These are phyloP conservation scores for Stercorarius parasiticus DNA, from an alignment of 2,113 vertebrate species.

Conservation along the genomic window DNA sequence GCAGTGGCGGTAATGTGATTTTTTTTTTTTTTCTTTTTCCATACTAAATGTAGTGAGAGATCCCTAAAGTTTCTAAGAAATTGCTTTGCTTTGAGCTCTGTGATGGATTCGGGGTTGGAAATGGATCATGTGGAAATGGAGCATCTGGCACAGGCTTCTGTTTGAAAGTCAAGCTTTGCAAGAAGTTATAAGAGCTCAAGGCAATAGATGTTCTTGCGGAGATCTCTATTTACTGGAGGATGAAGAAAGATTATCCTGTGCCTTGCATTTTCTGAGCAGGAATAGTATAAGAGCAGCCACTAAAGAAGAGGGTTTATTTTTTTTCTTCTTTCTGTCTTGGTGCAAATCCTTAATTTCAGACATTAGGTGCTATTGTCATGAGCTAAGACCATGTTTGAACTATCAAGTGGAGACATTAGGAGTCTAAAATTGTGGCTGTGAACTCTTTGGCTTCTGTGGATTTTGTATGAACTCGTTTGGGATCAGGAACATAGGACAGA, in stretches of 20 bases:
- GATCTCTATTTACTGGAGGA: background rate
- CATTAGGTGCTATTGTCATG: background rate
- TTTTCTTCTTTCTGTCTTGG: background rate
- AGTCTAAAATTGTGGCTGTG: background rate
- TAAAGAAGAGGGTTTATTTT: background rate
- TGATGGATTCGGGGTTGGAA: background rate
- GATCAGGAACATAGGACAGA: background rate
- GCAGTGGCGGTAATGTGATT: background rate
- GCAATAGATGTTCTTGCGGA: background rate
- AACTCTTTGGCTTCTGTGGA: background rate
- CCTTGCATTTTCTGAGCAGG: background rate
- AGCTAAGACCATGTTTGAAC: background rate
- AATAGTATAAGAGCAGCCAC: background rate
- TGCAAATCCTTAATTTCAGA: background rate
- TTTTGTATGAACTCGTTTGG: background rate
- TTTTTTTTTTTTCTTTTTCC: background rate
- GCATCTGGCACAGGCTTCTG: background rate
- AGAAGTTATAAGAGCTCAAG: background rate
- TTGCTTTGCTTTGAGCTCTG: background rate
- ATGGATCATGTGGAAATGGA: background rate
- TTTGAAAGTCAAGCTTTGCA: background rate
- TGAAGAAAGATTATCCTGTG: background rate
- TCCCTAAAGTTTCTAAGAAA: background rate
- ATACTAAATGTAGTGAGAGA: background rate
- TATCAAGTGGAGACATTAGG: background rate